A percentile compares a stretch with the other conserved stretches of the same genome.
phyloP scores from a whole-genome alignment of 2,797 vertebrate species.

The Hoplostethus mediterraneus region DNA sequence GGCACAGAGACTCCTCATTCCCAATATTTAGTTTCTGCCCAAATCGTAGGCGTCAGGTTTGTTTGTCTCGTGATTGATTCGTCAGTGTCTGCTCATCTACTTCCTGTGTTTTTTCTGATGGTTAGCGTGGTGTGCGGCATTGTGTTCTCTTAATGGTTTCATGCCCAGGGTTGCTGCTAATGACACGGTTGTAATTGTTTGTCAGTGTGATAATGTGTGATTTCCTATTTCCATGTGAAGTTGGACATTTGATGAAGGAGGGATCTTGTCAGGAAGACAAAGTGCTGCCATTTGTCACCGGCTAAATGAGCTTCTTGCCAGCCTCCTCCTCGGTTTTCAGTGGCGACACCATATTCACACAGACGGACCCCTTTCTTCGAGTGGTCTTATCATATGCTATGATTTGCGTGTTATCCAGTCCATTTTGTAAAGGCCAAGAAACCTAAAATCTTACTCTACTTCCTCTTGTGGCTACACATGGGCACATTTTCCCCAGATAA shows the following conservation, averaged over 20 bases:
- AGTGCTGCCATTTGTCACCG: conserved; percentile 93
- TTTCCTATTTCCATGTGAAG: conserved; percentile 94
- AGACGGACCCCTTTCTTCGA: conserved; percentile 36
- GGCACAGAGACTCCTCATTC: conserved; percentile 30
- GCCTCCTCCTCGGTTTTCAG: conserved; percentile 61
- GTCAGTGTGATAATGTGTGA: conserved; percentile 91
- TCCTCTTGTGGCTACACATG: conserved; percentile 4
- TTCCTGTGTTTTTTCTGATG: conserved; percentile 71
- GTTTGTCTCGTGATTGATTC: conserved; percentile 73
- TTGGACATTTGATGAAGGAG: conserved; percentile 95
- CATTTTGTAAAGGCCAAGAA: conserved; percentile 16
- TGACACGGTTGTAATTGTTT: conserved; percentile 96
- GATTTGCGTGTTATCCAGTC: conserved; percentile 36
- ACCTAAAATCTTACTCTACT: not conserved
- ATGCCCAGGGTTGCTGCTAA: conserved; percentile 92
- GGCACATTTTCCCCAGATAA: not conserved
- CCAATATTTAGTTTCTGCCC: conserved; percentile 39
- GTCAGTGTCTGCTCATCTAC: conserved; percentile 63
- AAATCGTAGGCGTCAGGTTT: conserved; percentile 56
- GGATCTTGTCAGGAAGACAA: conserved; percentile 94
- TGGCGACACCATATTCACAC: conserved; percentile 48
- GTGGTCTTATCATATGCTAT: conserved; percentile 18
- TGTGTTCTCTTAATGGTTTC: conserved; percentile 86
- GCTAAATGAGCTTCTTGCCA: conserved; percentile 88
- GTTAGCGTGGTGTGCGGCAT: conserved; percentile 65